Conservation (phyloP, 2,113 vertebrate genomes). For the Sebastes schlegelii region DNA sequence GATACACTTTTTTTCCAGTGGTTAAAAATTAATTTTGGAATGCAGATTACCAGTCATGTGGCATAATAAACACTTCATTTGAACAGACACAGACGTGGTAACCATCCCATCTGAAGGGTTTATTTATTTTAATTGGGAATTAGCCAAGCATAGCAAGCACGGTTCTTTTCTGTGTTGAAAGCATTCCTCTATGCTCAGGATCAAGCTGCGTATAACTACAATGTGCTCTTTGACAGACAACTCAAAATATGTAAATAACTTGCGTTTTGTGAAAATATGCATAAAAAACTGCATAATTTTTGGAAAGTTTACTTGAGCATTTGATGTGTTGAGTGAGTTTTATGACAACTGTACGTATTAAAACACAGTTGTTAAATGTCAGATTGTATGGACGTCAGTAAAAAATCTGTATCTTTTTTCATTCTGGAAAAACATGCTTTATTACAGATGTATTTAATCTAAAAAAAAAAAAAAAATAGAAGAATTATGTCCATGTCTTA, state of each 20-base stretch:
- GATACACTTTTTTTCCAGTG: constrained; percentile 4
- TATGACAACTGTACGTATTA: constrained; percentile 1
- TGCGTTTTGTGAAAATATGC: neutral
- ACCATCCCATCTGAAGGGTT: constrained; percentile 24
- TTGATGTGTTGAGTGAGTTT: constrained; percentile 40
- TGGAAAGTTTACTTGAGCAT: constrained; percentile 11
- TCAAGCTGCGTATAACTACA: constrained; percentile 10
- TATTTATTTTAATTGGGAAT: constrained; percentile 52
- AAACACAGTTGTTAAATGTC: constrained; percentile 23
- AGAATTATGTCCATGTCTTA: neutral
- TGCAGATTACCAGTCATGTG: constrained; percentile 18
- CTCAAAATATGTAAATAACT: constrained; percentile 39
- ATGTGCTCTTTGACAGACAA: constrained; percentile 11
- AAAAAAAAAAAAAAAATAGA: constrained; percentile 7
- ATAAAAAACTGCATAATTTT: neutral
- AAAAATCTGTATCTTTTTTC: neutral
- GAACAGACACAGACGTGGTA: constrained; percentile 8
- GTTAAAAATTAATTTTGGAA: neutral
- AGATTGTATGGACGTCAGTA: neutral
- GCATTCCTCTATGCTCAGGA: constrained; percentile 4
- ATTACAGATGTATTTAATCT: constrained; percentile 16
- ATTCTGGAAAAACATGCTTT: constrained; percentile 25
- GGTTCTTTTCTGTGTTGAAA: constrained; percentile 23
- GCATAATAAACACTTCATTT: constrained; percentile 39
- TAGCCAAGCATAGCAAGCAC: constrained; percentile 43